Base-by-base conservation (phyloP, 2,113 vertebrate genomes). In the Nothoprocta pentlandii region DNA sequence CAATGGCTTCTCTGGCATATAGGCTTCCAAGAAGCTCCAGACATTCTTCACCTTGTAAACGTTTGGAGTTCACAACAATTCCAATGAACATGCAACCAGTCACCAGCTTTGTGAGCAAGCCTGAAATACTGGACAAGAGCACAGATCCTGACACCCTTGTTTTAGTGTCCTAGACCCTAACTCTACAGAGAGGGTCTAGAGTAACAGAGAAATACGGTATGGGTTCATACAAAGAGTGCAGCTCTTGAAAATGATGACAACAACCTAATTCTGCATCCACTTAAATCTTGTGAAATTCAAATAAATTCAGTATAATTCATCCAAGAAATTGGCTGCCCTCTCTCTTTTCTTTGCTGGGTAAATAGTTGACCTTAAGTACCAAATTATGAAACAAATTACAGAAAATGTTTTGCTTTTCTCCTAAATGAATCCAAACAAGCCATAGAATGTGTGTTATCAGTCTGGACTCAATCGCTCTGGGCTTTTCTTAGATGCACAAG, bases 361-460 rank as follows among this genome's bases (percentile, higher is more conserved):
- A 91, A 80, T 80, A 77, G 53, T 77, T 95, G 80, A 59, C 76
- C 46, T 83, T 63, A 46, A 67, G 23, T 54, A 41, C 21, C 49
- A 92, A 39, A 85, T 92, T 93, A 67, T 63, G 80, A 83, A 96
- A 95, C 16, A 46, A 78, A 88, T 88, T 92, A 83, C 80, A 75
- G 82, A 93, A 95, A 96, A 85, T n/a, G 4, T 41, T 25, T 22
- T 46, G 26, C 90, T 91, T 93, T 94, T 66, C 82, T 87, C 56
- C 80, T 79, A 94, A 94, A 82, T 66, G 1, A 69, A 62, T 82
- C 63, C 41, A 58, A 0, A 41, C 16, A 61, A 69, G 61, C 32
- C 25, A 26, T 73, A 79, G 8, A 69, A 41, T 30, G 7, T 49
- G 30, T 39, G n/a, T 46, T n/a, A 32, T 90, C 83, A 47, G 25